phyloP scores from a whole-genome alignment of 2,888 invertebrate genomes.

The Heliconius charithonia region DNA sequence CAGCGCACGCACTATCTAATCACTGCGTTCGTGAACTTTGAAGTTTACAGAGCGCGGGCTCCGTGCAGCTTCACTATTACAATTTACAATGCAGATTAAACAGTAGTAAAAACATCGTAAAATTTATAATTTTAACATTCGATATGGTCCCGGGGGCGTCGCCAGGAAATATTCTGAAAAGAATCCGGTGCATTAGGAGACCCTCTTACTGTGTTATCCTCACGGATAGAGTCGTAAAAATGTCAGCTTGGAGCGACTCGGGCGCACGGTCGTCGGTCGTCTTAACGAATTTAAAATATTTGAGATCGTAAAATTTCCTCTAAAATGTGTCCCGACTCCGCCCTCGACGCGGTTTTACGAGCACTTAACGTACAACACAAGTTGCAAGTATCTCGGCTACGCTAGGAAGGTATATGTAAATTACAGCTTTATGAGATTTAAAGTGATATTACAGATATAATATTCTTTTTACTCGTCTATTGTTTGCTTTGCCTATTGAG shows the following conservation, averaged over 20 bases:
- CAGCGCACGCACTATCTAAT: conserved; percentile 46
- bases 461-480: not conserved
- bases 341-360: conserved; percentile 62
- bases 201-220: conserved; percentile 62
- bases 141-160: conserved; percentile 69
- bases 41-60: conserved; percentile 43
- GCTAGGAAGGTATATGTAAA: conserved; percentile 29
- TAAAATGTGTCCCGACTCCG: conserved; percentile 58
- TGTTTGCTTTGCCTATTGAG: not conserved
- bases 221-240: conserved; percentile 76
- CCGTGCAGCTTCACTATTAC: conserved; percentile 65
- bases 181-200: conserved; percentile 64
- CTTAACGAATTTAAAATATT: conserved; percentile 68
- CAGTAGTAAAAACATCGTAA: conserved; percentile 78
- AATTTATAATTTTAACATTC: conserved; percentile 74
- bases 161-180: conserved; percentile 65
- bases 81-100: conserved; percentile 76
- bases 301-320: conserved; percentile 65
- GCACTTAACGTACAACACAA: conserved; percentile 47
- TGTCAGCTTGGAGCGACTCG: conserved; percentile 59
- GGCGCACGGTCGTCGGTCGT: conserved; percentile 63
- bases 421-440: conserved; percentile 41
- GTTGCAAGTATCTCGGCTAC: conserved; percentile 21
- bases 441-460: conserved; percentile 34
- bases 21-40: conserved; percentile 48